Conservation (phyloP, 2,888 invertebrate species). For the Drosophila imparisetae region DNA sequence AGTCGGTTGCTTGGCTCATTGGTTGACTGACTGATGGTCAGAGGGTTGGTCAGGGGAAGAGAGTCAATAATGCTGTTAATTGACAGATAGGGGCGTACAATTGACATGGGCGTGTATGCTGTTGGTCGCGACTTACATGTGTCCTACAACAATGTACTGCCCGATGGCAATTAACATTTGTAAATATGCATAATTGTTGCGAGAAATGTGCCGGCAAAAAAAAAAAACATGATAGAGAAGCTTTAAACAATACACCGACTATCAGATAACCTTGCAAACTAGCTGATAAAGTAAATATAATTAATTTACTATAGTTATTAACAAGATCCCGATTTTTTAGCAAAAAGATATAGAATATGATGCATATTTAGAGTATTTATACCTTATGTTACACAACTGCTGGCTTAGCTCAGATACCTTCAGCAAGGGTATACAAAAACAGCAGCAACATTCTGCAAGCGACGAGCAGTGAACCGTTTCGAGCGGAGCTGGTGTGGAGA, state of each 20-base stretch:
- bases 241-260: background rate
- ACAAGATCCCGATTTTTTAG: background rate
- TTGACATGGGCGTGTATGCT: constrained; percentile 24
- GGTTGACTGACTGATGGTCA: background rate
- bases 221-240: background rate
- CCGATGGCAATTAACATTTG: constrained; percentile 76
- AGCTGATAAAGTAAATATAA: background rate
- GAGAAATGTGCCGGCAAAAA: constrained; percentile 41
- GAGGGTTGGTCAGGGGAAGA: background rate
- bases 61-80: constrained; percentile 77
- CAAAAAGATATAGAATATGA: background rate
- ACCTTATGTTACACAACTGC: background rate
- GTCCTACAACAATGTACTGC: constrained; percentile 58
- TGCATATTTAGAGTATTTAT: background rate
- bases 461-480: background rate
- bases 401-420: background rate
- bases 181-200: constrained; percentile 77
- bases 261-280: background rate
- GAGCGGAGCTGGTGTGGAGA: background rate
- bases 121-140: constrained; percentile 16
- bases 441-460: background rate
- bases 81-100: constrained; percentile 41
- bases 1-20: constrained; percentile 20
- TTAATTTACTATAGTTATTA: background rate
- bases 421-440: background rate